Evolutionary conservation across 2,797 vertebrate species (phyloP), one percentile per base, ranked within the genome.

Genomic region (Neomorphus geoffroyi): DNA sequence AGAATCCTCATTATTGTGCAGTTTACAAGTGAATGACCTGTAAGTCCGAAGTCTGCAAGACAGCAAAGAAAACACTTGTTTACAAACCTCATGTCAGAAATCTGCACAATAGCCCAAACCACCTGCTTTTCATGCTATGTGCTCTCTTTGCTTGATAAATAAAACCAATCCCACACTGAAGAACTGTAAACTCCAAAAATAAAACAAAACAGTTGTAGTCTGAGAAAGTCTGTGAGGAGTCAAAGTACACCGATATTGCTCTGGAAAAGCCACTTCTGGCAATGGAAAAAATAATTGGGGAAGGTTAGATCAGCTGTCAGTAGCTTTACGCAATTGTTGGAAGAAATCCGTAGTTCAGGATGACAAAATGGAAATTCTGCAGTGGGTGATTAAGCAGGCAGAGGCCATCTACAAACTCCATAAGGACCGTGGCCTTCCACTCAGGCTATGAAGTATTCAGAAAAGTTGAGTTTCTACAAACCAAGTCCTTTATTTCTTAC

Each of bases 301-400:
- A 39, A 74, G 56, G 18, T 69, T 51, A 72, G 18, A 69, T 72
- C 1, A 1, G 5, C 35, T 79, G 21, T 48, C 51, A 53, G 50
- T 27, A 72, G 17, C 33, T 78, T 50, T 74, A 83, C 77, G 33
- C 54, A 78, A 71, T 50, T 53, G 18, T 43, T 94, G 28, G 53
- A 82, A 88, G 41, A 74, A 92, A 65, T 69, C 35, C 3, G 2
- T 43, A 58, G 46, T 32, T 88, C 72, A 65, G 32, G 35, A 50
- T 75, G 46, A 51, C 45, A 93, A 91, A 80, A 91, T 72, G 72
- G 62, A 92, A 90, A 92, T 91, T 43, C 43, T 81, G 37, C 39
- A 30, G 50, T 16, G n/a, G 37, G 26, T 81, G 66, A 91, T 86
- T 66, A 72, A 90, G 33, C 28, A 70, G 58, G 18, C 54, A 70